These are phyloP conservation scores for Poeciliopsis paucimaculata DNA, from an alignment of 2,797 vertebrate genomes.

Conservation along the genomic window DNA sequence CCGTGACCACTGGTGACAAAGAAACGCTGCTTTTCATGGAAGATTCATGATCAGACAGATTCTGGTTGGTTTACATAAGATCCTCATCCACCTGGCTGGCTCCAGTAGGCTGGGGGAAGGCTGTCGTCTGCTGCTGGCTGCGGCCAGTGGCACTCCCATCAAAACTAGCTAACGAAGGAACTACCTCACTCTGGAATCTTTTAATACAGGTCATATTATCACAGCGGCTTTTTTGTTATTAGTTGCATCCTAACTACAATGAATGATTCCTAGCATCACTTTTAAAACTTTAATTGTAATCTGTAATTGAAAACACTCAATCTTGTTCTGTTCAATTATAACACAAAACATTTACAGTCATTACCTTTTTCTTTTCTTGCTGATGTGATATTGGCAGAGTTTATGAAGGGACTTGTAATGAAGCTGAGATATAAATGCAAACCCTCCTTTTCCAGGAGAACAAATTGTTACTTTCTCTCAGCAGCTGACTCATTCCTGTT, in stretches of 20 bases:
- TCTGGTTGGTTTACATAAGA: no score
- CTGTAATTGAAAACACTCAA: not conserved
- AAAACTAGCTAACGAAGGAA: not conserved
- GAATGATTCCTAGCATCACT: not conserved
- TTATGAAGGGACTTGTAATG: conserved; percentile 10
- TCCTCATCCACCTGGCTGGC: no score
- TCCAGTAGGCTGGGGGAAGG: no score
- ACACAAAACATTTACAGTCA: not conserved
- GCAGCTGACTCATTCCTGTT: conserved; percentile 24
- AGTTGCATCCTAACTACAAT: not conserved
- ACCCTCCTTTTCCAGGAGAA: not conserved
- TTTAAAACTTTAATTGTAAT: not conserved
- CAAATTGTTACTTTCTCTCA: conserved; percentile 13
- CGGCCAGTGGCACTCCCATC: no score
- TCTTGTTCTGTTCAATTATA: not conserved
- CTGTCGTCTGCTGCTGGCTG: no score
- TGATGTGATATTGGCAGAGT: not conserved
- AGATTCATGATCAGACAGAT: no score
- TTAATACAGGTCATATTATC: not conserved
- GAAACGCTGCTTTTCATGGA: no score
- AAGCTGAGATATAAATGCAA: conserved; percentile 13
- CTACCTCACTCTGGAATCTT: not conserved
- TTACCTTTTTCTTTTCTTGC: not conserved
- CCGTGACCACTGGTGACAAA: no score
- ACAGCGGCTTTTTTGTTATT: not conserved